Base-by-base conservation (phyloP, 2,797 vertebrate species). In the Enteromius thamalakanensis region DNA sequence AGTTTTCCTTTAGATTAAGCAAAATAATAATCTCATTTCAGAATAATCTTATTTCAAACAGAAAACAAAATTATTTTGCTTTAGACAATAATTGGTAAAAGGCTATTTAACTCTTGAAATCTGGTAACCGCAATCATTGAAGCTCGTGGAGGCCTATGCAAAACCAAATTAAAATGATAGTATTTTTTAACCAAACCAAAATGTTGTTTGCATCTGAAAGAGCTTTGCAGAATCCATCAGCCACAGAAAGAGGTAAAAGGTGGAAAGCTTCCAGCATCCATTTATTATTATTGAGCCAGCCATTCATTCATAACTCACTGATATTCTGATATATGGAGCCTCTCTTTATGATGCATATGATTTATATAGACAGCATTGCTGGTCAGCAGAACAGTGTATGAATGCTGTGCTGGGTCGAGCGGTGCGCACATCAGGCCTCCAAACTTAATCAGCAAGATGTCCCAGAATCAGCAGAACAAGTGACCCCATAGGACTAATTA, bases 271-370 rank as follows among this genome's bases (percentile, higher is more conserved):
- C 34, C 74, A 76, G 23, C 34, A 60, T 42, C 34, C 34, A 42
- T 58, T 60, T 14, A 76, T 58, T 40, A 26, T 23, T 76, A 76
- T 26, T 23, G n/a, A 60, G 74, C 34, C 34, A 60, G 51, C n/a
- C 53, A 26, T 40, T 76, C 21, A 76, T 76, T 75, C 11, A 76
- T 40, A 58, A 76, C 32, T 74, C 29, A n/a, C 23, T 40, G 72
- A 58, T 23, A 15, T 40, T 40, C 12, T 75, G 51, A 76, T 58
- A 17, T 26, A 76, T 58, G 72, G 6, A 58, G 21, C 34, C 72
- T 23, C 34, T 17, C 7, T 58, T 6, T 76, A 10, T 58, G 47
- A 75, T n/a, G 49, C 32, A 75, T 55, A 4, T 55, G 32, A 76
- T 58, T 58, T 58, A 23, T 58, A 40, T 2, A 21, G 47, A 26